phyloP scores from a whole-genome alignment of 2,888 invertebrate genomes.

The Sialis lutaria region DNA sequence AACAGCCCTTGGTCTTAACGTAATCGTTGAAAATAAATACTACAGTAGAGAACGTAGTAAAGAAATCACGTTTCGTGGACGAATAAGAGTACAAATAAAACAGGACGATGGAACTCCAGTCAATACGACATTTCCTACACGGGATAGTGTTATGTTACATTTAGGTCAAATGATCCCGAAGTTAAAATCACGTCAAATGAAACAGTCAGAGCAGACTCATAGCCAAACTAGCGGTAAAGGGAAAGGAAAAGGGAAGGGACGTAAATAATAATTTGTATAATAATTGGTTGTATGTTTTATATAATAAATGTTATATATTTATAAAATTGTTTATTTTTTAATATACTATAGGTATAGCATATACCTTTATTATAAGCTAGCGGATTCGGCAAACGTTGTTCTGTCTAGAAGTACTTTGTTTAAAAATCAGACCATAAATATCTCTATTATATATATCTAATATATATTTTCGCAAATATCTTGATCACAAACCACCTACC shows the following conservation, averaged over 20 bases:
- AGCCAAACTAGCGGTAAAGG: constrained; percentile 14
- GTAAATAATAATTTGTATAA: constrained; percentile 9
- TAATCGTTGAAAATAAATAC: constrained; percentile 83
- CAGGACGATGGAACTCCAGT: constrained; percentile 72
- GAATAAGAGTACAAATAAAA: constrained; percentile 82
- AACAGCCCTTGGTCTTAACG: constrained; percentile 60
- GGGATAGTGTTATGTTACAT: constrained; percentile 61
- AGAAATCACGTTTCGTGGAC: constrained; percentile 68
- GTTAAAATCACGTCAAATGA: constrained; percentile 60
- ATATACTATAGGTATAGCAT: too few species aligned
- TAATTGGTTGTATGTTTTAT: too few species aligned
- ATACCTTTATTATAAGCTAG: too few species aligned
- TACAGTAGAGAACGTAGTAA: constrained; percentile 84
- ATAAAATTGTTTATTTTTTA: too few species aligned
- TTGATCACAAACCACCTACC: too few species aligned
- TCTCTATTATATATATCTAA: too few species aligned
- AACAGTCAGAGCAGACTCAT: constrained; percentile 22
- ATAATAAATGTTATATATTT: too few species aligned
- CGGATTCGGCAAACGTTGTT: too few species aligned
- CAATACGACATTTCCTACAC: constrained; percentile 50
- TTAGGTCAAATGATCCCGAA: constrained; percentile 79
- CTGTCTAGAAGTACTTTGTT: too few species aligned
- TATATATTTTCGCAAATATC: too few species aligned
- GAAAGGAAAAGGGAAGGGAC: constrained; percentile 19
- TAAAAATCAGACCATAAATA: too few species aligned